Base-by-base conservation (phyloP, 2,888 invertebrate species). In the Mythimna albipuncta region DNA sequence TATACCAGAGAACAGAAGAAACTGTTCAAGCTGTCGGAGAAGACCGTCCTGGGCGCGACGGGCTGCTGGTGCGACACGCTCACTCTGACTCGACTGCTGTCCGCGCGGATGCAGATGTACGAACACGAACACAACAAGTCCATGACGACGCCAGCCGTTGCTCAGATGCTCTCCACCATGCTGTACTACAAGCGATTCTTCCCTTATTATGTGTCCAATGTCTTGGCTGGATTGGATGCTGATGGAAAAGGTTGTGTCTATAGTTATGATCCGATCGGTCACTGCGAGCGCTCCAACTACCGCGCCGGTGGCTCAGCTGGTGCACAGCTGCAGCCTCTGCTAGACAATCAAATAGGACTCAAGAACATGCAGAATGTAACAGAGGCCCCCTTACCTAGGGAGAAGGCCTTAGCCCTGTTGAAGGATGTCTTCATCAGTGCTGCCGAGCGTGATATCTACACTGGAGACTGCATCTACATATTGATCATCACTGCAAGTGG, bases 41-140 rank as follows among this genome's bases (percentile, higher is more conserved):
- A 97, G 64, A 99, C 99, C 1, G 98, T 99, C 54, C 96, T 99
- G n/a, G 99, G 99, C 0, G 98, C 99, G 71, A 98, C 99, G 35
- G 99, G 99, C 32, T 99, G 99, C 94, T 99, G 99, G 98, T 99
- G 99, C 89, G 99, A 99, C 94, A 98, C 99, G 6, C 96, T 99
- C 26, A 99, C 99, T 1, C 96, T 99, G 64, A 99, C 99, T 13
- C 97, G 98, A 83, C 96, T 99, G 80, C 93, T 99, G 47, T 97
- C 97, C 82, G 98, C 99, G 69, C 97, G 99, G 73, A 97, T 99
- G 97, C 99, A 99, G 96, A 99, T 99, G 98, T 99, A 99, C 90
- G 97, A 98, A 83, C 99, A 99, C 91, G 98, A 99, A 83, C 99
- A 99, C 94, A 98, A 99, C 90, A 99, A 98, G 94, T 96, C 97